phyloP scores from a whole-genome alignment of 2,888 invertebrate species.

The Tenthredo notha region DNA sequence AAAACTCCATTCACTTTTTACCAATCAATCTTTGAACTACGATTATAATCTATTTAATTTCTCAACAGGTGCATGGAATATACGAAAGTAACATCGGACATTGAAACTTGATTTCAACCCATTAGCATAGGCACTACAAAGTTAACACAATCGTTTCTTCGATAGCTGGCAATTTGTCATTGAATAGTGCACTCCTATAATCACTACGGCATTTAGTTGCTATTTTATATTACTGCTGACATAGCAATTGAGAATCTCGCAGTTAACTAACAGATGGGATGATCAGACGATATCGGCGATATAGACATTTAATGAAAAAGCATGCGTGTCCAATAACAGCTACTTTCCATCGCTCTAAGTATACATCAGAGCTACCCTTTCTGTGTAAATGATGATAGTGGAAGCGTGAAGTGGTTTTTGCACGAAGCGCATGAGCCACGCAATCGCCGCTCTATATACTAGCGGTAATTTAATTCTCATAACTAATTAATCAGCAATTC shows the following conservation, averaged over 20 bases:
- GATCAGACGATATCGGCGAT: not conserved
- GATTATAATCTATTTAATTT: not conserved
- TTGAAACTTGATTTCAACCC: not conserved
- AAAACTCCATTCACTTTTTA: not conserved
- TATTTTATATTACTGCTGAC: not conserved
- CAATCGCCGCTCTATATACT: slow-evolving; percentile 44
- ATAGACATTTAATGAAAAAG: not conserved
- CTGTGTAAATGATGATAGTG: not conserved
- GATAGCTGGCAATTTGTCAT: not conserved
- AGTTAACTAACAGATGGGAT: not conserved
- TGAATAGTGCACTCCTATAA: not conserved
- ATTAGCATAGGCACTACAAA: not conserved
- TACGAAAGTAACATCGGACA: not conserved
- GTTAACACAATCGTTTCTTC: not conserved
- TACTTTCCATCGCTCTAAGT: slow-evolving; percentile 5
- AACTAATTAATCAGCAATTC: slow-evolving; percentile 35
- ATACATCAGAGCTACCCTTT: not conserved
- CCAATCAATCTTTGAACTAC: slow-evolving; percentile 1
- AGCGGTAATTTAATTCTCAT: slow-evolving; percentile 30
- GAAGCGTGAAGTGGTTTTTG: slow-evolving; percentile 47
- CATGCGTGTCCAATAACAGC: not conserved
- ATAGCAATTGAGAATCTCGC: not conserved
- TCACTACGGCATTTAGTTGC: not conserved
- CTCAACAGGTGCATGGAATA: not conserved
- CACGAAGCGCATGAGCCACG: slow-evolving; percentile 41